Evolutionary conservation across 1,140 invertebrate species (phyloP).

Genomic region (Calliopsis andreniformis): DNA sequence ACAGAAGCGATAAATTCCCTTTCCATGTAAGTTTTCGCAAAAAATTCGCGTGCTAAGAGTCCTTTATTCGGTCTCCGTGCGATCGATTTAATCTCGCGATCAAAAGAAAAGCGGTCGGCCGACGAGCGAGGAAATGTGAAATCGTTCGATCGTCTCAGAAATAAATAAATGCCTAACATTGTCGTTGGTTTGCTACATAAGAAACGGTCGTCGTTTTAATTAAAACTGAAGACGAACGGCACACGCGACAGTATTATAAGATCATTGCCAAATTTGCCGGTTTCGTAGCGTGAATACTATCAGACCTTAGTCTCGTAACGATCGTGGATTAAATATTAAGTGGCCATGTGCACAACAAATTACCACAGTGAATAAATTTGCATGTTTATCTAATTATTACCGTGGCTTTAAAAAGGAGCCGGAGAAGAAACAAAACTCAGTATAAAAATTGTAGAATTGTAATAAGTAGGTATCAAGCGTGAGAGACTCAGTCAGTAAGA

Average conservation of each 20-base stretch:
- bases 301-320: background rate
- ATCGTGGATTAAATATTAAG: slow-evolving; percentile 42
- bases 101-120: background rate
- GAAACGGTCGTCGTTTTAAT: background rate
- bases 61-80: background rate
- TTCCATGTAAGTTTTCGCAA: background rate
- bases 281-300: slow-evolving; percentile 23
- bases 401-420: slow-evolving; percentile 42
- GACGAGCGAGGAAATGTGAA: no score
- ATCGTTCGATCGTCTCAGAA: background rate
- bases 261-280: slow-evolving; percentile 23
- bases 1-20: background rate
- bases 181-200: no score
- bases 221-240: background rate
- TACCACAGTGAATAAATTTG: slow-evolving; percentile 55
- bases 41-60: background rate
- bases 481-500: background rate
- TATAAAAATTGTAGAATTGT: background rate
- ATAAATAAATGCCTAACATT: background rate
- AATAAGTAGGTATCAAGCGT: background rate
- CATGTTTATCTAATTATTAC: slow-evolving; percentile 60
- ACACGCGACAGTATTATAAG: slow-evolving; percentile 4
- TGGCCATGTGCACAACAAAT: slow-evolving; percentile 44
- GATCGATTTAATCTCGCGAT: slow-evolving; percentile 12
- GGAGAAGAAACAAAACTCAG: slow-evolving; percentile 20